phyloP scores from a whole-genome alignment of 2,888 invertebrate genomes.

The Leistus spinibarbis region DNA sequence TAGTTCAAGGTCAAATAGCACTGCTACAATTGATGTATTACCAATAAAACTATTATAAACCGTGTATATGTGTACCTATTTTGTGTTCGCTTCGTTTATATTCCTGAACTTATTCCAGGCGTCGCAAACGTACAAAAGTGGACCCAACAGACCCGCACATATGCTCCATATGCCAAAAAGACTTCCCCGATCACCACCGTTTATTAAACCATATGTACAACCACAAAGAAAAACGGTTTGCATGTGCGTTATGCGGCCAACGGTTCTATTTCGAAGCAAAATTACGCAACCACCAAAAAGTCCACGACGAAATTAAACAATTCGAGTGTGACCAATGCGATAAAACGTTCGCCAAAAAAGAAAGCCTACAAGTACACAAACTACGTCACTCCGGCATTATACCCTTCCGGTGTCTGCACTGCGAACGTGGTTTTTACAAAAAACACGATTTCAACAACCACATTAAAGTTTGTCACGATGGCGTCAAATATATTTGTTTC shows the following conservation, averaged over 20 bases:
- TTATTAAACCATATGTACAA: neutral
- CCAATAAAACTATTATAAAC: too few species aligned
- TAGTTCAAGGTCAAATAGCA: too few species aligned
- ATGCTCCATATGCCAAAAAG: neutral
- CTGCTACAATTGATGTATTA: too few species aligned
- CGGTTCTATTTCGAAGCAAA: neutral
- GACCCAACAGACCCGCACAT: neutral
- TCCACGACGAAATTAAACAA: constrained; percentile 1
- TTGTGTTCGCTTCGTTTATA: neutral
- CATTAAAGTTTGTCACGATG: constrained; percentile 33
- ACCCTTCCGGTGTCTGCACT: constrained; percentile 37
- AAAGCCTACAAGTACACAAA: neutral
- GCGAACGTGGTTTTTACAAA: constrained; percentile 40
- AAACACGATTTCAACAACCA: constrained; percentile 41
- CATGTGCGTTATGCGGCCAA: neutral
- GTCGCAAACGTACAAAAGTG: neutral
- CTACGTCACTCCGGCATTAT: constrained; percentile 48
- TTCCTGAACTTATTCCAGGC: neutral
- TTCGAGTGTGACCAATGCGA: constrained; percentile 10
- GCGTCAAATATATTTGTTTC: constrained; percentile 40
- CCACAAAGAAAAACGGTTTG: neutral
- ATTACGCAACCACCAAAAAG: neutral
- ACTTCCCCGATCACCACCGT: neutral
- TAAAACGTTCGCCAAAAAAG: neutral
- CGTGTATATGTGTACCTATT: too few species aligned